These are phyloP conservation scores for Folsomia manolachei DNA, from an alignment of 2,888 invertebrate species.

Conservation along the genomic window DNA sequence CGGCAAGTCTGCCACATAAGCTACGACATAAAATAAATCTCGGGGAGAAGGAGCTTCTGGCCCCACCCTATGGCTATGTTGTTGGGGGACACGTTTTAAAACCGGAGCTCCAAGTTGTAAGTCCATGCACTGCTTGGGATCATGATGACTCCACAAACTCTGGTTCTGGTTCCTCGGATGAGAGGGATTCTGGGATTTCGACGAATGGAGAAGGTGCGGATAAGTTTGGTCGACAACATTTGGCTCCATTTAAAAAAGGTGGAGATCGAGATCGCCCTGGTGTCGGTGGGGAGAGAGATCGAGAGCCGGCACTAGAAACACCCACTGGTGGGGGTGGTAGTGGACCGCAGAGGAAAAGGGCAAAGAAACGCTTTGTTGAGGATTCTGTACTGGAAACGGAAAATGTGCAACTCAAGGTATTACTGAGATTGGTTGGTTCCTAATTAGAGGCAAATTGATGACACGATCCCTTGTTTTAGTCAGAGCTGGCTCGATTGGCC, in stretches of 20 bases:
- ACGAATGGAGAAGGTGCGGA: slow-evolving; percentile 47
- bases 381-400: slow-evolving; percentile 54
- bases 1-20: slow-evolving; percentile 74
- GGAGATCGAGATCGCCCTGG: slow-evolving; percentile 4
- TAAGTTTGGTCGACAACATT: slow-evolving; percentile 43
- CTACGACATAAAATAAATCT: slow-evolving; percentile 86
- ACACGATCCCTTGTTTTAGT: too few species aligned
- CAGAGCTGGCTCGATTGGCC: slow-evolving; percentile 80
- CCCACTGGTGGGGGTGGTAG: slow-evolving; percentile 8
- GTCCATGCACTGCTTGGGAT: slow-evolving; percentile 67
- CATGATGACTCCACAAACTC: slow-evolving; percentile 65
- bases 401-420: slow-evolving; percentile 69
- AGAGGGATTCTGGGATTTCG: slow-evolving; percentile 84
- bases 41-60: slow-evolving; percentile 70
- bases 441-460: too few species aligned
- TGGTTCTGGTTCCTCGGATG: slow-evolving; percentile 73
- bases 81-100: slow-evolving; percentile 81
- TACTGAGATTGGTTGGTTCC: too few species aligned
- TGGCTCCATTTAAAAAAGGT: slow-evolving; percentile 57
- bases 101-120: slow-evolving; percentile 74
- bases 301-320: slow-evolving; percentile 2
- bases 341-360: slow-evolving; percentile 57
- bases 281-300: not conserved
- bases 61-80: slow-evolving; percentile 65
- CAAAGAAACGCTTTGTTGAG: slow-evolving; percentile 54